Evolutionary conservation across 23 tunicate genomes (phyloP).

Genomic region (Ciona savignyi): DNA sequence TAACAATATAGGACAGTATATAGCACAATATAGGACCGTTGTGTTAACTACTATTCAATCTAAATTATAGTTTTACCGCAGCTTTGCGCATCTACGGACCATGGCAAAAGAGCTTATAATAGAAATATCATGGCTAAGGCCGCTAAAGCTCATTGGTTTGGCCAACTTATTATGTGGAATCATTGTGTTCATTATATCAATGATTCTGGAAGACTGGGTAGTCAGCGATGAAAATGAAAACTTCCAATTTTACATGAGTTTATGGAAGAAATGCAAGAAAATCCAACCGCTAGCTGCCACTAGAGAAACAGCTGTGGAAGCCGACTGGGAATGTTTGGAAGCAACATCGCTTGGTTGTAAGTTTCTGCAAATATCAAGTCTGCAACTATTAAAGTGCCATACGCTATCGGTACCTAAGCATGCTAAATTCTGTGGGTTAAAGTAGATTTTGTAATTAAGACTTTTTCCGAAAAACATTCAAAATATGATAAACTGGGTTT

Average conservation of each 20-base stretch:
- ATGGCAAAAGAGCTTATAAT: conserved; percentile 75
- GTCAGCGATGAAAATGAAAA: conserved; percentile 58
- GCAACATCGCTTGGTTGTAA: conserved; percentile 41
- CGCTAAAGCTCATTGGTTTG: conserved; percentile 79
- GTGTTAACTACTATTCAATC: too few species aligned
- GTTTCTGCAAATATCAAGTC: background rate
- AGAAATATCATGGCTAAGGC: conserved; percentile 90
- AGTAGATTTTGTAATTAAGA: too few species aligned
- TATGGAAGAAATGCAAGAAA: conserved; percentile 67
- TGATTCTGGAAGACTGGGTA: conserved; percentile 81
- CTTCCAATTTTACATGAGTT: conserved; percentile 72
- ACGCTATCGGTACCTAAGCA: too few species aligned
- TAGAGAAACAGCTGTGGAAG: background rate
- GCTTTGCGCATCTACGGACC: too few species aligned
- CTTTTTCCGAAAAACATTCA: too few species aligned
- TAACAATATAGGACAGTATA: too few species aligned
- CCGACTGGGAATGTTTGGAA: conserved; percentile 44
- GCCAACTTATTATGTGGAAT: conserved; percentile 78
- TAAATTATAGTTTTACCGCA: too few species aligned
- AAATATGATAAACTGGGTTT: too few species aligned
- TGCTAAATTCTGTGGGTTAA: too few species aligned
- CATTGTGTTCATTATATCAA: conserved; percentile 68
- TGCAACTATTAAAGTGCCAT: too few species aligned
- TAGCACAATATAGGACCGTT: too few species aligned
- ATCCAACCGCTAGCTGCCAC: conserved; percentile 15